Evolutionary conservation across 2,888 invertebrate species (phyloP).

Genomic region (Phorcus lineatus): DNA sequence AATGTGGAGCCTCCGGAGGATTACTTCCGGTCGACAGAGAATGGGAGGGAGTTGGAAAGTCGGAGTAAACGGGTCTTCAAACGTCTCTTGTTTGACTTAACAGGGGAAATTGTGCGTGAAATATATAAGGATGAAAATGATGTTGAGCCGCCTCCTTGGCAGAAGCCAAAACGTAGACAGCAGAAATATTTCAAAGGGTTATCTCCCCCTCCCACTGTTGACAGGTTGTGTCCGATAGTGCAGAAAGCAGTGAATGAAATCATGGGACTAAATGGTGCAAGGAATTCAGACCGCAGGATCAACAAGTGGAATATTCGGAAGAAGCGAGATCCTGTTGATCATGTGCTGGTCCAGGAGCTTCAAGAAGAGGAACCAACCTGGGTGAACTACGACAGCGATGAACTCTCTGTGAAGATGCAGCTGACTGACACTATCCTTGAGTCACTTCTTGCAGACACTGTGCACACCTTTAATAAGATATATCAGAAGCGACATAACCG

Average conservation of each 20-base stretch:
- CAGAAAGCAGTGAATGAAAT: conserved; percentile 62
- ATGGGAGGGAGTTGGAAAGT: conserved; percentile 51
- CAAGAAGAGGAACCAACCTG: conserved; percentile 85
- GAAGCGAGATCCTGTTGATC: conserved; percentile 82
- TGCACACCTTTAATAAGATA: conserved; percentile 64
- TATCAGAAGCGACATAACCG: conserved; percentile 50
- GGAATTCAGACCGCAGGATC: conserved; percentile 45
- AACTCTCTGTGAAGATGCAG: conserved; percentile 81
- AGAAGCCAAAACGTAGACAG: conserved; percentile 74
- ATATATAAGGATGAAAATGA: conserved; percentile 68
- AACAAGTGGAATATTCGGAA: conserved; percentile 69
- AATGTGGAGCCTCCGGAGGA: conserved; percentile 55
- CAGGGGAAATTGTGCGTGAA: conserved; percentile 72
- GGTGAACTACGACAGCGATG: conserved; percentile 85
- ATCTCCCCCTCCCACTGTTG: conserved; percentile 65
- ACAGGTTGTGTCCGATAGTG: conserved; percentile 64
- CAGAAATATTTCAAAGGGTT: conserved; percentile 63
- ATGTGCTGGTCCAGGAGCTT: conserved; percentile 83
- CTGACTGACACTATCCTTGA: conserved; percentile 80
- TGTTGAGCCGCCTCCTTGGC: conserved; percentile 78
- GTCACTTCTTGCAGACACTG: conserved; percentile 78
- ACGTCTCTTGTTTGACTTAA: conserved; percentile 72
- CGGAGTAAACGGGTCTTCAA: conserved; percentile 68
- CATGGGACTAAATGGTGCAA: conserved; percentile 63
- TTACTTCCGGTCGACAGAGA: conserved; percentile 52